These are phyloP conservation scores for Brachionus sp. DNA, from an alignment of 1,140 invertebrate genomes.

Conservation along the genomic window DNA sequence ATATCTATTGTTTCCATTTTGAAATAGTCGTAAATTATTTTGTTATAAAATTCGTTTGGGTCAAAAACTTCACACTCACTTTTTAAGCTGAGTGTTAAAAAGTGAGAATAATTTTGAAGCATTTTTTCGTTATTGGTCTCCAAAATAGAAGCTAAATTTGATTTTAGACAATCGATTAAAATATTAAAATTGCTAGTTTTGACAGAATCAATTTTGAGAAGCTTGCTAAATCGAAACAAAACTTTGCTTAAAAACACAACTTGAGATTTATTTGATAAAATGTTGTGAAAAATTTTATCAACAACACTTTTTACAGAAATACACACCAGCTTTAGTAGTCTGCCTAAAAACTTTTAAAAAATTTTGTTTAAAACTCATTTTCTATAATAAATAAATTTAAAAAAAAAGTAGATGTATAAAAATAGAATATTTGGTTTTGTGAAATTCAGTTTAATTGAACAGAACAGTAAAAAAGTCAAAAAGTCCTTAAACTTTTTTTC, in stretches of 20 bases:
- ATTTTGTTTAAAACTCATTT: too few relatives aligned
- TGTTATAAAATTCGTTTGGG: neutral
- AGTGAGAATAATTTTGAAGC: neutral
- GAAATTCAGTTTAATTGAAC: too few relatives aligned
- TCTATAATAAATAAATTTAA: too few relatives aligned
- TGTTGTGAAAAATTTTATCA: neutral
- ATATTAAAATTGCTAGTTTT: neutral
- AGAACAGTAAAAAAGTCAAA: too few relatives aligned
- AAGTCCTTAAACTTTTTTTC: too few relatives aligned
- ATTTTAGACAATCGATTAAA: neutral
- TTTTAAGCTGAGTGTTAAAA: neutral
- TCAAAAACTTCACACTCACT: neutral
- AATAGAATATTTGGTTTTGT: too few relatives aligned
- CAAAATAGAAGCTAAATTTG: neutral
- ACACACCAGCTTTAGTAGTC: neutral
- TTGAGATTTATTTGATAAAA: slow-evolving; percentile 22
- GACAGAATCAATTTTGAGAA: neutral
- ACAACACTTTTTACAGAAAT: neutral
- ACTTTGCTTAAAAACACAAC: neutral
- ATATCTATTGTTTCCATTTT: neutral
- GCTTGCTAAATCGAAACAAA: neutral
- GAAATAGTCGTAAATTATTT: neutral
- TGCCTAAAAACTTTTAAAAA: neutral
- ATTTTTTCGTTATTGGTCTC: slow-evolving; percentile 2
- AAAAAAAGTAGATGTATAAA: too few relatives aligned